Conservation (phyloP, 2,797 vertebrate species). For the Pseudochaenichthys georgianus region DNA sequence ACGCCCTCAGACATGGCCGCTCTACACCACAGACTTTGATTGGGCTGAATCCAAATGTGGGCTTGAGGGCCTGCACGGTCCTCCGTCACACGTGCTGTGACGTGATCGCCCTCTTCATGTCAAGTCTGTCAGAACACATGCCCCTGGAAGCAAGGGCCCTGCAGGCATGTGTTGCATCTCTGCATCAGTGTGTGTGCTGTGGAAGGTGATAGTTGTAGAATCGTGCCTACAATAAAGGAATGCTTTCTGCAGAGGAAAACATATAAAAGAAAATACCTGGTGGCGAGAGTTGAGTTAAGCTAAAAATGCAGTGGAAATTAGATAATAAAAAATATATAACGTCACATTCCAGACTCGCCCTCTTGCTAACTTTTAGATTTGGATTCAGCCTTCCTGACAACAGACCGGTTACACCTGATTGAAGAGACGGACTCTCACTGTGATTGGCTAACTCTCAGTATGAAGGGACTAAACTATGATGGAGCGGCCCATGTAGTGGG, state of each 20-base stretch:
- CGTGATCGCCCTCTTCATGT: not conserved
- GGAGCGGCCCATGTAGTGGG: conserved; percentile 72
- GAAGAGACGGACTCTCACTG: not conserved
- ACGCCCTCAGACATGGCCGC: conserved; percentile 75
- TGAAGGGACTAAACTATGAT: conserved; percentile 44
- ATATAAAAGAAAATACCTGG: too few species aligned
- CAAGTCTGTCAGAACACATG: not conserved
- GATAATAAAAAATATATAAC: not conserved
- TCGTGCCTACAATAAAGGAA: too few species aligned
- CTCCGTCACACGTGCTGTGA: too few species aligned
- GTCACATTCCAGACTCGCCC: not conserved
- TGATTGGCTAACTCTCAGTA: conserved; percentile 22
- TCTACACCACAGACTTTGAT: conserved; percentile 50
- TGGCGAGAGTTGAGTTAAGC: too few species aligned
- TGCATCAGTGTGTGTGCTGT: too few species aligned
- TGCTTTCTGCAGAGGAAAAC: too few species aligned
- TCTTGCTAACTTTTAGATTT: not conserved
- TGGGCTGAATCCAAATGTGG: conserved; percentile 12
- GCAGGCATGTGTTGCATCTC: not conserved
- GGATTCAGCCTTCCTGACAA: conserved; percentile 8
- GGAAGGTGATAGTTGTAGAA: too few species aligned
- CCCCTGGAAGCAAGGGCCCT: not conserved
- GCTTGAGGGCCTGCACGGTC: too few species aligned
- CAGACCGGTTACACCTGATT: not conserved
- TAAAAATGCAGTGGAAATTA: too few species aligned